Conservation (phyloP, 2,113 vertebrate genomes). For the Hassar affinis region DNA sequence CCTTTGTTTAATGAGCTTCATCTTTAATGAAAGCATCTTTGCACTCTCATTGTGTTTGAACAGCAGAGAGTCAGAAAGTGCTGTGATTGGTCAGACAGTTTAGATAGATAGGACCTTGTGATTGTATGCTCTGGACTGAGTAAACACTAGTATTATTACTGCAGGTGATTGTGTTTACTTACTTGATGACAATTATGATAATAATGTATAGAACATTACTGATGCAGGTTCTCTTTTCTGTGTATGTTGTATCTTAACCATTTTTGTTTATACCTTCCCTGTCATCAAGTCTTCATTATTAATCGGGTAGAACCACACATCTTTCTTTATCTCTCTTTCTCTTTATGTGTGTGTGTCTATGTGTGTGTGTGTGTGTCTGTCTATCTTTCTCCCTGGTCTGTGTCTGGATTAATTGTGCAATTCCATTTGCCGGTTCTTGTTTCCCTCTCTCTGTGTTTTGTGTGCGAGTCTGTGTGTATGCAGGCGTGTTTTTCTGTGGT, state of each 20-base stretch:
- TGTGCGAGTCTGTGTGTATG: neutral
- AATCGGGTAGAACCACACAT: slow-evolving; percentile 50
- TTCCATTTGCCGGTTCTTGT: slow-evolving; percentile 32
- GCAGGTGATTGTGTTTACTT: neutral
- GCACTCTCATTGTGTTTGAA: slow-evolving; percentile 5
- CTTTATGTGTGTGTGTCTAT: slow-evolving; percentile 53
- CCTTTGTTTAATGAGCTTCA: neutral
- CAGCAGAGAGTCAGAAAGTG: neutral
- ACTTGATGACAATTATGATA: too few species aligned
- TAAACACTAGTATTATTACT: neutral
- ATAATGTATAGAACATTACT: neutral
- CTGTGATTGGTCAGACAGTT: neutral
- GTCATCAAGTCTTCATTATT: slow-evolving; percentile 55
- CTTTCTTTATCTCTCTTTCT: slow-evolving; percentile 59
- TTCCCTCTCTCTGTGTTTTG: neutral
- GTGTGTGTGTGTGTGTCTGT: slow-evolving; percentile 25
- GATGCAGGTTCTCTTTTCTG: neutral
- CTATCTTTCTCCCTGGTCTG: neutral
- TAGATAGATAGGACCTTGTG: neutral
- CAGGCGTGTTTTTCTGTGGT: slow-evolving; percentile 66
- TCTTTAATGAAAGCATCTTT: neutral
- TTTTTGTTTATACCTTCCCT: neutral
- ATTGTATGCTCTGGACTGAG: neutral
- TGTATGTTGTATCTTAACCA: neutral
- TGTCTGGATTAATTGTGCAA: slow-evolving; percentile 49